Conservation (phyloP, 2,888 invertebrate species). For the Beris morrisii region DNA sequence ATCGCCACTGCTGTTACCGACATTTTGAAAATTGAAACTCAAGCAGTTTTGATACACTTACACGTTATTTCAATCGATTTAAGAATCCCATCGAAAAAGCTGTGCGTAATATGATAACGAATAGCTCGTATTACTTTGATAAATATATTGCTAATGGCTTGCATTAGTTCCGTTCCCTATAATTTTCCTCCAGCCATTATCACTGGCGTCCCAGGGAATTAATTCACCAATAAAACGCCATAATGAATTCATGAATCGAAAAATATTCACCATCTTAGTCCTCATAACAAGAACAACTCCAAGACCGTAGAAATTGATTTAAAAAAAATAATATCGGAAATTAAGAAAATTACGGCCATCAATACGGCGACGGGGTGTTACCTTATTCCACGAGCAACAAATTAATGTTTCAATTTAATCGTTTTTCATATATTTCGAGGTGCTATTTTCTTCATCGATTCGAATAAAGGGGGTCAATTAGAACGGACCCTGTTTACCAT, state of each 20-base stretch:
- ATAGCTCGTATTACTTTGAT: background rate
- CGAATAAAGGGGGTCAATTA: constrained; percentile 20
- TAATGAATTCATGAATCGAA: background rate
- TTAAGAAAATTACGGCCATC: background rate
- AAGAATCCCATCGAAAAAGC: no score
- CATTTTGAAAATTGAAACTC: no score
- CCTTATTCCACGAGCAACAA: constrained; percentile 5
- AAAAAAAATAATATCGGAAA: background rate
- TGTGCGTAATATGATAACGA: no score
- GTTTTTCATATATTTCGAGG: constrained; percentile 4
- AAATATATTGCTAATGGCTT: constrained; percentile 1
- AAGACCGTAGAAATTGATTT: background rate
- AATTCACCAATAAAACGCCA: background rate
- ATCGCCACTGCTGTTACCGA: no score
- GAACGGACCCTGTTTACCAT: constrained; percentile 10
- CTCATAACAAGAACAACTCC: background rate
- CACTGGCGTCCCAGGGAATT: constrained; percentile 3
- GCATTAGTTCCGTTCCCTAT: background rate
- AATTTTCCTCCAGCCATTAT: background rate
- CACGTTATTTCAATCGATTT: no score
- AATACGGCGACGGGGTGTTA: constrained; percentile 5
- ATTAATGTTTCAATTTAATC: constrained; percentile 19
- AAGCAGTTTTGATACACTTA: no score
- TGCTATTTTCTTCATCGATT: constrained; percentile 14
- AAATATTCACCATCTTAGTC: background rate